Evolutionary conservation across 2,888 invertebrate genomes (phyloP), one percentile per base, ranked within the genome.

Genomic region (Brachynemurus nebulosus): DNA sequence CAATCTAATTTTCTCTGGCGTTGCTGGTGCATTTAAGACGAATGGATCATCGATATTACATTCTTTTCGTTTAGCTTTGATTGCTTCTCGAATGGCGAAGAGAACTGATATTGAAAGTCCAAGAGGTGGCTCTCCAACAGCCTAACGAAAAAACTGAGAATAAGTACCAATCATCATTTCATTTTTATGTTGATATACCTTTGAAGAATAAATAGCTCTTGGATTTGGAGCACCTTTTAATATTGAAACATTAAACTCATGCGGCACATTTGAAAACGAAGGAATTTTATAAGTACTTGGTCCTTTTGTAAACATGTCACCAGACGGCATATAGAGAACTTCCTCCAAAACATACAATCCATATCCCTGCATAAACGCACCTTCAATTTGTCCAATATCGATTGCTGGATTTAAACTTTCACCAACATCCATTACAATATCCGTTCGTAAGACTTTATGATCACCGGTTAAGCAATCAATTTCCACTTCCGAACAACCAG

Each of bases 341-440:
- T 95, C 92, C 64, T 96, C 96, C 57, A 95, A 67, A 0, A 88
- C 86, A 56, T 86, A 92, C 45, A 96, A 62, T 2, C 95, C 96
- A 56, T 92, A 90, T 1, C 96, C 96, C 71, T 95, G 93, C 58
- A 90, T 73, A 56, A 93, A 96, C 0, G 75, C 96, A 2, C 96
- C 96, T 67, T 96, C 96, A 12, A 96, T 82, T 69, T 96, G 96
- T 0, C 95, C 96, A 53, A 96, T 86, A 56, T 96, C 96, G 50
- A 96, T 90, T 2, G 95, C 93, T 3, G 96, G 96, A 65, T 96
- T 96, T 44, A 96, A 66, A 64, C 93, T 93, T 53, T 86, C 81
- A 1, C 95, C 95, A 52, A 96, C 72, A 67, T 96, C 96, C 95
- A 96, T 95, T 0, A 96, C 92, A 53, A 96, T 93, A 57, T 96